Base-by-base conservation (phyloP, 2,113 vertebrate species). In the Turdus rufiventris region DNA sequence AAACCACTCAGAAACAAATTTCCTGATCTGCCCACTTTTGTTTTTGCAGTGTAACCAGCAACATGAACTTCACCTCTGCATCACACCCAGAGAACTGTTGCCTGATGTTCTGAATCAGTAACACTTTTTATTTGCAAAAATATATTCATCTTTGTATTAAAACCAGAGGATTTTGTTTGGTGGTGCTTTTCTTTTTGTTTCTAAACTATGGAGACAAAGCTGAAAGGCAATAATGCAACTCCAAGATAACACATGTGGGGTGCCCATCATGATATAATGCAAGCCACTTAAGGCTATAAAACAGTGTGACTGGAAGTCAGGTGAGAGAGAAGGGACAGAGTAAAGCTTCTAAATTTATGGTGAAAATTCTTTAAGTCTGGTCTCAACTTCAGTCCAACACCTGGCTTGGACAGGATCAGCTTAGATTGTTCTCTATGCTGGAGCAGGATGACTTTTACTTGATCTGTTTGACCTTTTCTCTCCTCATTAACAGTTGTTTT, bases 1-100 rank as follows among this genome's bases (percentile, higher is more conserved):
- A 80, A 96, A 96, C 48, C 20, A 29, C 95, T 95, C 76, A 38
- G 77, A 84, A 93, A 89, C 74, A 93, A 43, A 95, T 91, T 60
- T n/a, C 47, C 51, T 38, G 3, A 85, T 77, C 86, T 92, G 38
- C 28, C 61, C 24, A 6, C 60, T 82, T 95, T 50, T 62, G 43
- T 24, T 93, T 70, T 54, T 40, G 53, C 79, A 85, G 2, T 56
- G 33, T 89, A 93, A 70, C 61, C 36, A 81, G 60, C 42, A 81
- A 70, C 21, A 3, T 25, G 62, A 94, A 81, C 72, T 79, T 48
- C 67, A 89, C 71, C 73, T 57, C 43, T 54, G 18, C 4, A 51
- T 79, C 33, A 42, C 45, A 36, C 51, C 25, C 40, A 2, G 8
- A 67, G 65, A 47, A 80, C 65, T 58, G 72, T 0, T 29, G n/a